A percentile compares a stretch with the other conserved stretches of the same genome.
phyloP scores from a whole-genome alignment of 2,888 invertebrate genomes.

The Tachina grossa region DNA sequence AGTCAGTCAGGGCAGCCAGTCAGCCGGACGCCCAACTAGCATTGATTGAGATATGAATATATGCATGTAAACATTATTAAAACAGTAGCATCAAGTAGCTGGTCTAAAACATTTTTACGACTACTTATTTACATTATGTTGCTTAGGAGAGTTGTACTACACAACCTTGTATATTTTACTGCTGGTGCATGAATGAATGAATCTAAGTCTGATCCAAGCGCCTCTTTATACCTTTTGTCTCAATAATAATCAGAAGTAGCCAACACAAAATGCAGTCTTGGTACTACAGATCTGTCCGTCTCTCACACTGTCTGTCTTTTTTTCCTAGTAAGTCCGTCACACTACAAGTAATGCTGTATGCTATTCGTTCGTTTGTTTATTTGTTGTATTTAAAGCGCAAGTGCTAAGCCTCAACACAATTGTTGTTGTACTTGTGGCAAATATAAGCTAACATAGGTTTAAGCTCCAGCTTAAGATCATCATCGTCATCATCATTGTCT shows the following conservation, averaged over 20 bases:
- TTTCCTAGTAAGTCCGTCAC: background rate
- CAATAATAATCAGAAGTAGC: constrained; percentile 71
- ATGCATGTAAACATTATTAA: constrained; percentile 73
- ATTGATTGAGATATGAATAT: constrained; percentile 73
- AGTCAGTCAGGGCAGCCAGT: background rate
- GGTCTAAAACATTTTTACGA: constrained; percentile 62
- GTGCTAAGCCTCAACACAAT: constrained; percentile 64
- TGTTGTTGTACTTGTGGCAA: constrained; percentile 62
- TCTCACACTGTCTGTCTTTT: constrained; percentile 21
- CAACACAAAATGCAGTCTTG: constrained; percentile 41
- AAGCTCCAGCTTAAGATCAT: constrained; percentile 54
- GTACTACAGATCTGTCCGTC: constrained; percentile 6
- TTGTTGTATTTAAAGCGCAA: constrained; percentile 43
- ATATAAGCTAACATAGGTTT: constrained; percentile 43
- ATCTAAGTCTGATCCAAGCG: constrained; percentile 59
- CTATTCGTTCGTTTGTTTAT: constrained; percentile 7
- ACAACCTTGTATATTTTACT: constrained; percentile 22
- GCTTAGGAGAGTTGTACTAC: constrained; percentile 39
- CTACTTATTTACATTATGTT: constrained; percentile 63
- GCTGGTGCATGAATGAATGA: constrained; percentile 55
- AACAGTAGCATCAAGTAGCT: constrained; percentile 72
- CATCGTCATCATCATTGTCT: constrained; percentile 35
- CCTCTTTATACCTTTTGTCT: constrained; percentile 64
- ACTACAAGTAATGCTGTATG: background rate
- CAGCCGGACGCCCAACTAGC: constrained; percentile 29